Evolutionary conservation across 2,113 vertebrate species (phyloP).

Genomic region (Picathartes gymnocephalus): DNA sequence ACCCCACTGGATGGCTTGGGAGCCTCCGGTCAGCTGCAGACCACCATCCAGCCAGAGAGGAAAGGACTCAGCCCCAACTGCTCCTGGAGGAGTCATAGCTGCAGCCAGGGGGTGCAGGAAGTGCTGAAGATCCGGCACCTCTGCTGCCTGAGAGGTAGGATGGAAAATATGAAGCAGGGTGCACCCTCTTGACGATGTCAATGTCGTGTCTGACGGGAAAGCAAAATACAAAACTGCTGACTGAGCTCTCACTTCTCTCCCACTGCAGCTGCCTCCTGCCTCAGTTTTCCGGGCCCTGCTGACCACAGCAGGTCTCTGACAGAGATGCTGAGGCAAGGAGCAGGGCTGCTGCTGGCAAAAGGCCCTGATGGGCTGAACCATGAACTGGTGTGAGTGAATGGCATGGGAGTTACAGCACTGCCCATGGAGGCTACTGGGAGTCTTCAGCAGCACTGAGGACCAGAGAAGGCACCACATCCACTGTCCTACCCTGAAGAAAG

Average conservation of each 20-base stretch:
- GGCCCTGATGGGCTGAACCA: accelerated
- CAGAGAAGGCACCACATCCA: neutral
- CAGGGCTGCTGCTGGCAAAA: neutral
- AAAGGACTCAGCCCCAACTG: neutral
- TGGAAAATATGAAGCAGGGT: slow-evolving; percentile 14
- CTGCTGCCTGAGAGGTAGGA: neutral
- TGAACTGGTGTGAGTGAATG: accelerated
- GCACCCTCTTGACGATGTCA: neutral
- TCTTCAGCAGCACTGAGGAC: neutral
- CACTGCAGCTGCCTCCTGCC: neutral
- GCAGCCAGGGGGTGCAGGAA: neutral
- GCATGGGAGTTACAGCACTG: neutral
- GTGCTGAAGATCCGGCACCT: neutral
- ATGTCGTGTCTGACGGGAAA: slow-evolving; percentile 5
- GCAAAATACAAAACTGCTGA: slow-evolving; percentile 53
- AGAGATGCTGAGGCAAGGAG: neutral
- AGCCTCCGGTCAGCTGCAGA: neutral
- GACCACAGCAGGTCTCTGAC: neutral
- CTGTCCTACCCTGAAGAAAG: neutral
- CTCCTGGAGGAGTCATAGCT: neutral
- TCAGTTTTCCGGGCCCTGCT: neutral
- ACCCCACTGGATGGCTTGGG: neutral
- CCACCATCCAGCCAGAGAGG: neutral
- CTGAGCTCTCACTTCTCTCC: neutral
- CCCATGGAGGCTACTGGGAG: neutral